Evolutionary conservation across 2,113 vertebrate species (phyloP), one percentile per base, ranked within the genome.

Genomic region (Cepphus grylle): DNA sequence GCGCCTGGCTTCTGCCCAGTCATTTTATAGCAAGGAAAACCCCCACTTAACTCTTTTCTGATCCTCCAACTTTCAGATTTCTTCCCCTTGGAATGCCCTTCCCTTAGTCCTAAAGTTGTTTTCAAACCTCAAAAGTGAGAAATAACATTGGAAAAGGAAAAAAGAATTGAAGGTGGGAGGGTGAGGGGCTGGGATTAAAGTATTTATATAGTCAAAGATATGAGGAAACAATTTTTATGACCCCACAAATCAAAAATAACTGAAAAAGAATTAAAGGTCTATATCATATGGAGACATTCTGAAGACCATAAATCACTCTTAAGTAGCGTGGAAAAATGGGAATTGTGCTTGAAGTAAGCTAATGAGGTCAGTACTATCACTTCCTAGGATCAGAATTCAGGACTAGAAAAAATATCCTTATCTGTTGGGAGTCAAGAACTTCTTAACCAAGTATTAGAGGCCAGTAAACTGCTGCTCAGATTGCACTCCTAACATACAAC

Each of bases 331-430:
- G 56, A 80, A 93, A 96, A 94, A 85, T 67, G 55, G 62, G 84
- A 94, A 69, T 72, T 95, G 82, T 89, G 66, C 70, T 90, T 90
- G 74, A 95, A 95, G 59, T 66, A 69, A 72, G 80, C 61, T 89
- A 81, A 94, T 76, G 16, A 97, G 67, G 66, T 95, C 94, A 91
- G 78, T 56, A 80, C 40, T 84, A 65, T 73, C 58, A 53, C 73
- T 93, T 97, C 63, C 91, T 72, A 81, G 58, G 72, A 94, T 95
- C 73, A 91, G 96, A 97, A 97, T 71, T 90, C 72, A 96, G 69
- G 74, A 88, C 65, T 79, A 92, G 72, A 97, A 96, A 97, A 95
- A 80, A 80, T 76, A 74, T 72, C 70, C 49, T 96, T 97, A 91
- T 80, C 76, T 93, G 79, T 50, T 86, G 81, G 88, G 77, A 97